Evolutionary conservation across 1,140 invertebrate species (phyloP).

Genomic region (Drosophila pseudoobscura): DNA sequence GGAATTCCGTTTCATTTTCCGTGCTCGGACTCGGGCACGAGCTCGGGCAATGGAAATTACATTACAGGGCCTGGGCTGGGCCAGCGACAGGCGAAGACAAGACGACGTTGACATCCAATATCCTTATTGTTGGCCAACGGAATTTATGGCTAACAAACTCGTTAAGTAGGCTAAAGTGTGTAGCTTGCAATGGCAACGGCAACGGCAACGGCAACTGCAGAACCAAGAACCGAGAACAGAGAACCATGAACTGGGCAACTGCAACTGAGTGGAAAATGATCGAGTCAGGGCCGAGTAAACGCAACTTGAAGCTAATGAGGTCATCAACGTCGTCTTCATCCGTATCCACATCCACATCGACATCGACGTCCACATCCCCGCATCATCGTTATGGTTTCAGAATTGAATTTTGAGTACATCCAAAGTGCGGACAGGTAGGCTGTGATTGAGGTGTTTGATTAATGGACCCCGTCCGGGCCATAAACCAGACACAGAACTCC

Average conservation of each 20-base stretch:
- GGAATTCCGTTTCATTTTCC: slow-evolving; percentile 50
- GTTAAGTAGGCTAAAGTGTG: slow-evolving; percentile 67
- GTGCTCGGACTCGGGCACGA: no score
- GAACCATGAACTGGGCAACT: background rate
- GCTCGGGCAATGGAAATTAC: slow-evolving; percentile 52
- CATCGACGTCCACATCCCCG: slow-evolving; percentile 9
- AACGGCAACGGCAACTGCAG: background rate
- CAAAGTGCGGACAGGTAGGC: slow-evolving; percentile 29
- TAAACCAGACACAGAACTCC: slow-evolving; percentile 2
- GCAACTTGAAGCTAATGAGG: slow-evolving; percentile 51
- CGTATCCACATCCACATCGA: slow-evolving; percentile 15
- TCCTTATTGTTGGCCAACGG: slow-evolving; percentile 73
- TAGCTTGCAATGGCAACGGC: slow-evolving; percentile 9
- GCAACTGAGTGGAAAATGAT: slow-evolving; percentile 50
- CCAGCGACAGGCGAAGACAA: slow-evolving; percentile 42
- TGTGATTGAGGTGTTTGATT: slow-evolving; percentile 54
- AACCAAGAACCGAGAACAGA: no score
- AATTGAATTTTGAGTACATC: slow-evolving; percentile 53
- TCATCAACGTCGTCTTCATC: slow-evolving; percentile 27
- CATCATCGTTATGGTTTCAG: slow-evolving; percentile 21
- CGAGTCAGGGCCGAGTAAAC: slow-evolving; percentile 24
- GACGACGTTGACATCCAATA: slow-evolving; percentile 73
- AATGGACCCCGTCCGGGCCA: slow-evolving; percentile 22
- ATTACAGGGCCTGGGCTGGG: slow-evolving; percentile 20
- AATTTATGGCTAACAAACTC: slow-evolving; percentile 78